phyloP scores from a whole-genome alignment of 2,113 vertebrate genomes.

The Pipa parva region DNA sequence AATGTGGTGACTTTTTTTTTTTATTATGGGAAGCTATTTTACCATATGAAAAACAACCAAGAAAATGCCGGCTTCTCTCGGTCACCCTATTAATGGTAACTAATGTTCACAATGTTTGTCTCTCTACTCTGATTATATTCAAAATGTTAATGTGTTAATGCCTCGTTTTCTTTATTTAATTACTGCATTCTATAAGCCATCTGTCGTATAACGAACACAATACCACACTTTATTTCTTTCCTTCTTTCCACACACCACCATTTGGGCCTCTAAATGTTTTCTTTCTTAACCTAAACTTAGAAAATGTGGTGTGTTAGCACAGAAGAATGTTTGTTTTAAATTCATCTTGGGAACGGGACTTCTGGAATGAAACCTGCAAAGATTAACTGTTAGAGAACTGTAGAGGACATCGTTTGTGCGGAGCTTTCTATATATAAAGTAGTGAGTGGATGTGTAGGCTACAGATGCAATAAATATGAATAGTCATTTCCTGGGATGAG shows the following conservation, averaged over 20 bases:
- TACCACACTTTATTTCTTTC: background rate
- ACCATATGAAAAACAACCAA: background rate
- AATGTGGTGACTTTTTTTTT: conserved; percentile 4
- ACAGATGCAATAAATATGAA: too few relatives aligned
- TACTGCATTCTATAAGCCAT: background rate
- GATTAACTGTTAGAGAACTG: background rate
- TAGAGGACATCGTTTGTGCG: too few relatives aligned
- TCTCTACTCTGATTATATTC: conserved; percentile 12
- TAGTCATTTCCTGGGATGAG: too few relatives aligned
- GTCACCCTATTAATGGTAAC: background rate
- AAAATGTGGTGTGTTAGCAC: background rate
- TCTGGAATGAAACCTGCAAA: background rate
- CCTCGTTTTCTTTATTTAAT: conserved; percentile 1
- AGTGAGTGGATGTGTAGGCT: too few relatives aligned
- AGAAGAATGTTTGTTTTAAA: too few relatives aligned
- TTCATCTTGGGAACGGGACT: background rate
- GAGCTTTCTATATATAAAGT: too few relatives aligned
- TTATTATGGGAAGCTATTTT: background rate
- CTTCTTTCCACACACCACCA: background rate
- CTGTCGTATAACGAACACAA: conserved; percentile 1
- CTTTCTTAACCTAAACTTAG: background rate
- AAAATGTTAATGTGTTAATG: conserved; percentile 13
- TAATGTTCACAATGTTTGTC: background rate
- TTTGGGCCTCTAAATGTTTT: conserved; percentile 8
- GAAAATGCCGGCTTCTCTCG: background rate